phyloP scores from a whole-genome alignment of 2,113 vertebrate genomes.

The Talpa occidentalis region DNA sequence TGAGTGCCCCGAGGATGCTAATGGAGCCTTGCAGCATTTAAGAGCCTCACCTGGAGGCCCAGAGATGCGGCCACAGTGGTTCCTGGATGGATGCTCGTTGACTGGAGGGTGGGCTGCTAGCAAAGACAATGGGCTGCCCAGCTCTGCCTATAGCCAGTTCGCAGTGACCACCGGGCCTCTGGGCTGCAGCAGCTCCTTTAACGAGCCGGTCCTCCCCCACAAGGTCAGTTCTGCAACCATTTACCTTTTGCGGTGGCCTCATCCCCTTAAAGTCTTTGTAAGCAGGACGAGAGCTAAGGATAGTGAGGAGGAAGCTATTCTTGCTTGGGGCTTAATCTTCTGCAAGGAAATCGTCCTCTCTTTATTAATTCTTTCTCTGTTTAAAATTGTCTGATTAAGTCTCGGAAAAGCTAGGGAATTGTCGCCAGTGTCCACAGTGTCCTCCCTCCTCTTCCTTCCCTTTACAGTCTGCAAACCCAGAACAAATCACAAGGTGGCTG shows the following conservation, averaged over 20 bases:
- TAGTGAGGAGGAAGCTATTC: neutral
- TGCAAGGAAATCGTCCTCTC: neutral
- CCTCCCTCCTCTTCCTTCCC: neutral
- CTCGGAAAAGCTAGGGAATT: slow-evolving; percentile 25
- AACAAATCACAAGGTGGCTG: neutral
- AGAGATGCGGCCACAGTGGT: accelerated
- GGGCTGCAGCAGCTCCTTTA: neutral
- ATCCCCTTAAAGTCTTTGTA: neutral
- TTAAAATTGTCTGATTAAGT: neutral
- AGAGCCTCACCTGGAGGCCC: neutral
- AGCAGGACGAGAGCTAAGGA: neutral
- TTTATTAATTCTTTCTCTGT: neutral
- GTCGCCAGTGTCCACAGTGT: neutral
- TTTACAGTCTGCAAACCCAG: neutral
- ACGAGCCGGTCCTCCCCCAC: accelerated
- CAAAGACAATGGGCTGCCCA: neutral
- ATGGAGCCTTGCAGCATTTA: neutral
- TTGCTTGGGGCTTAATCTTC: neutral
- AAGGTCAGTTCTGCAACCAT: neutral
- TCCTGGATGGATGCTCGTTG: accelerated
- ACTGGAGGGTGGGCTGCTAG: neutral
- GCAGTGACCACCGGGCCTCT: neutral
- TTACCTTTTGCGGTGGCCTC: neutral
- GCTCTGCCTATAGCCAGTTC: neutral
- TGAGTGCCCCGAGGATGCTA: neutral